Percentiles rank a stretch among this genome's conserved stretches.
Evolutionary conservation across 2,797 vertebrate genomes (phyloP).

Genomic region (Chelon labrosus): DNA sequence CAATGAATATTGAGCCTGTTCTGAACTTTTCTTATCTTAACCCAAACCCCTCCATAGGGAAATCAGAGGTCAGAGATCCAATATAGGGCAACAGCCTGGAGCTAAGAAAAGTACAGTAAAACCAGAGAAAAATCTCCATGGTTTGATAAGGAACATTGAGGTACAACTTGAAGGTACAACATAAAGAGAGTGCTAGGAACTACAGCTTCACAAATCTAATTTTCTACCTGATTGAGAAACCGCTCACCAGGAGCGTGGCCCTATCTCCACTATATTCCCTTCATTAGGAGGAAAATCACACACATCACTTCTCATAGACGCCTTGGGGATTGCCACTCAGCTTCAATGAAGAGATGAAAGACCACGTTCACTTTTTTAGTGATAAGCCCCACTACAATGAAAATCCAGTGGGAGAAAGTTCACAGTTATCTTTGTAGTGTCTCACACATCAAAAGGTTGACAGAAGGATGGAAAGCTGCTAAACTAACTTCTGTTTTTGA

Average conservation of each 20-base stretch:
- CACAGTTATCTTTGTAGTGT: background rate
- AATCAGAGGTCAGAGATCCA: conserved; percentile 15
- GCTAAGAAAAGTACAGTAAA: background rate
- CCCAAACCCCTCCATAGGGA: background rate
- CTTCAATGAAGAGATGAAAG: conserved; percentile 34
- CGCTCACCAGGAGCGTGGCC: conserved; percentile 38
- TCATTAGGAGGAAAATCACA: conserved; percentile 60
- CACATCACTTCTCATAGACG: conserved; percentile 27
- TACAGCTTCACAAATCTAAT: conserved; percentile 58
- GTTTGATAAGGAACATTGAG: background rate
- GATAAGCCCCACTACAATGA: background rate
- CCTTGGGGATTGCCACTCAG: conserved; percentile 21
- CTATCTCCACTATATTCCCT: conserved; percentile 44
- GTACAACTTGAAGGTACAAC: conserved; percentile 12
- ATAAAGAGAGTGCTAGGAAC: background rate
- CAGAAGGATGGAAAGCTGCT: background rate
- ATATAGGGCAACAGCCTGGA: background rate
- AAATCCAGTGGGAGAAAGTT: conserved; percentile 14
- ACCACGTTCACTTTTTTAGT: conserved; percentile 19
- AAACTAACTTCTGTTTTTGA: background rate
- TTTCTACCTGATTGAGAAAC: conserved; percentile 64
- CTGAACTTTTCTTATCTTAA: background rate
- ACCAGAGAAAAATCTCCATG: too few relatives aligned
- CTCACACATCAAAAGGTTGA: background rate
- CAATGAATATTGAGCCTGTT: background rate